A percentile compares a stretch with the other conserved stretches of the same genome.
phyloP scores from a whole-genome alignment of 1,140 invertebrate genomes.

The Melitaea cinxia region DNA sequence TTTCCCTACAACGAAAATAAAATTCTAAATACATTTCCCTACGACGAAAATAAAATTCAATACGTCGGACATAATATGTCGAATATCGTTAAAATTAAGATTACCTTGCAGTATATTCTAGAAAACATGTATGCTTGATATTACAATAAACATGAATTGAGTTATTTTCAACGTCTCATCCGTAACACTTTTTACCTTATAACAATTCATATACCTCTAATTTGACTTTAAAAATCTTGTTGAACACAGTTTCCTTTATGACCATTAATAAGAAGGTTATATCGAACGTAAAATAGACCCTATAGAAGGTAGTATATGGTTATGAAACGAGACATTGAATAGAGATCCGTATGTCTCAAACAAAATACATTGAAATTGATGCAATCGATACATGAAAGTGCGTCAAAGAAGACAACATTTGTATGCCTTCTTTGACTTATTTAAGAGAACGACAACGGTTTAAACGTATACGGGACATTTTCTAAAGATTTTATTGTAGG shows the following conservation, averaged over 20 bases:
- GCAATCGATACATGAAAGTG: slow-evolving; percentile 49
- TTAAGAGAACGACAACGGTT: not conserved
- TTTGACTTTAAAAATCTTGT: slow-evolving; percentile 70
- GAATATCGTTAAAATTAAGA: not conserved
- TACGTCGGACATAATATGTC: not conserved
- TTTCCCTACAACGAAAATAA: no score
- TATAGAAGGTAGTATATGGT: slow-evolving; percentile 20
- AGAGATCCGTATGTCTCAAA: slow-evolving; percentile 42
- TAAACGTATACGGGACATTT: no score
- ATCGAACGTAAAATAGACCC: slow-evolving; percentile 7
- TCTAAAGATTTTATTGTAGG: no score
- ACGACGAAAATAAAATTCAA: not conserved
- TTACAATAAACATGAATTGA: slow-evolving; percentile 6
- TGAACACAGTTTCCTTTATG: slow-evolving; percentile 12
- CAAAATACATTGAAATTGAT: slow-evolving; percentile 57
- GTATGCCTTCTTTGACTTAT: not conserved
- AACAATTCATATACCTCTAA: slow-evolving; percentile 49
- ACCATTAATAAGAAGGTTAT: slow-evolving; percentile 4
- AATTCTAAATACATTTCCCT: no score
- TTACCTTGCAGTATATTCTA: not conserved
- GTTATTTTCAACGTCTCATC: slow-evolving; percentile 2
- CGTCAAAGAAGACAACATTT: slow-evolving; percentile 41
- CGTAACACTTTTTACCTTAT: slow-evolving; percentile 33
- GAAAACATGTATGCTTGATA: not conserved
- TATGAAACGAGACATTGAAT: slow-evolving; percentile 40